These are phyloP conservation scores for Podarcis raffonei DNA, from an alignment of 2,113 vertebrate species.

Conservation along the genomic window DNA sequence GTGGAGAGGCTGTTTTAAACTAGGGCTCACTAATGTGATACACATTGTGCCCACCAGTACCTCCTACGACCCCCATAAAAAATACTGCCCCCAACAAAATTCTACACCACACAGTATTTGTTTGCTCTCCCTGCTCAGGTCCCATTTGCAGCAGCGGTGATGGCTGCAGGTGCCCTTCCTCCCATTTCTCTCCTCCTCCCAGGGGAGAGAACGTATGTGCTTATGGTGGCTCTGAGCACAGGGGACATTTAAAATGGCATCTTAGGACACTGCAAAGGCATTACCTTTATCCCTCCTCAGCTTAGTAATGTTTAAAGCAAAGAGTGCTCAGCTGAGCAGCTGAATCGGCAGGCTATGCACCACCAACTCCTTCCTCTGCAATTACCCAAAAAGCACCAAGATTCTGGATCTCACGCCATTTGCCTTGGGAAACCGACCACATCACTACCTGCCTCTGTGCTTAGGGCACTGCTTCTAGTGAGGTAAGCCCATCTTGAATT, in stretches of 20 bases:
- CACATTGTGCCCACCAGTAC: too few relatives aligned
- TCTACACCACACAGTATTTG: too few relatives aligned
- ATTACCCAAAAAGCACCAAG: too few relatives aligned
- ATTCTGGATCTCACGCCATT: background rate
- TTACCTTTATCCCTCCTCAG: background rate
- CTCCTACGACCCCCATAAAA: too few relatives aligned
- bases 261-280: background rate
- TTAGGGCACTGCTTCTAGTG: background rate
- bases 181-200: too few relatives aligned
- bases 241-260: background rate
- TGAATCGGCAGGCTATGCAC: background rate
- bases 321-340: background rate
- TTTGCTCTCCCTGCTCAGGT: too few relatives aligned
- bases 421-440: background rate
- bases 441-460: background rate
- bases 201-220: background rate
- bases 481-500: background rate
- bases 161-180: background rate
- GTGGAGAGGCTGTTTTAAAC: background rate
- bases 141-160: background rate
- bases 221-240: background rate
- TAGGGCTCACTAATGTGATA: too few relatives aligned
- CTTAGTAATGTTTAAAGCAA: background rate
- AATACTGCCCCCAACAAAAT: too few relatives aligned
- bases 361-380: background rate